Percentiles rank a stretch among this genome's conserved stretches.
Evolutionary conservation across 2,888 invertebrate genomes (phyloP).

Genomic region (Synergus gifuensis): DNA sequence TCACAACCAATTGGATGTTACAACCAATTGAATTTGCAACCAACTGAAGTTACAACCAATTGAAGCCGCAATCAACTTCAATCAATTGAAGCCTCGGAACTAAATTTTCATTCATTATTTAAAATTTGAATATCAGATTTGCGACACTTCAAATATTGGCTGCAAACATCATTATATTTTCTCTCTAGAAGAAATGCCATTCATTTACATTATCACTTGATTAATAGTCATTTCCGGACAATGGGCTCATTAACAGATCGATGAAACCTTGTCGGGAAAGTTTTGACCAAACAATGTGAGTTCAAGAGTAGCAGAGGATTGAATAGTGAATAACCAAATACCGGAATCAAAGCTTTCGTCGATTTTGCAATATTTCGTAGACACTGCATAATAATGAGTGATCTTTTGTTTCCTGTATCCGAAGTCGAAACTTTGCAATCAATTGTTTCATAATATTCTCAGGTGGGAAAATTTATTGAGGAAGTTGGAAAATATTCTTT

Average conservation of each 20-base stretch:
- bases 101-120: too few species aligned
- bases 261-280: background rate
- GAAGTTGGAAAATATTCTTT: too few species aligned
- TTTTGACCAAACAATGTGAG: background rate
- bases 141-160: background rate
- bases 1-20: too few species aligned
- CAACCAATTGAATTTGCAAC: too few species aligned
- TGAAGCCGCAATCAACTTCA: too few species aligned
- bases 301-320: background rate
- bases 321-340: constrained; percentile 1
- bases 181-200: background rate
- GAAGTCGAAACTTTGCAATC: background rate
- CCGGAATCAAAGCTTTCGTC: constrained; percentile 2
- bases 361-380: background rate
- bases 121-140: too few species aligned
- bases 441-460: background rate
- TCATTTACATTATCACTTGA: background rate
- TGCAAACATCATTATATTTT: background rate
- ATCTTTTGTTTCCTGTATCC: background rate
- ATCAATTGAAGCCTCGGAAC: too few species aligned
- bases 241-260: background rate
- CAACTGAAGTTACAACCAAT: too few species aligned
- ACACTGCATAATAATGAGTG: background rate
- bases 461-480: too few species aligned
- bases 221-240: background rate